Conservation (phyloP, 2,113 vertebrate genomes). For the Albula glossodonta region DNA sequence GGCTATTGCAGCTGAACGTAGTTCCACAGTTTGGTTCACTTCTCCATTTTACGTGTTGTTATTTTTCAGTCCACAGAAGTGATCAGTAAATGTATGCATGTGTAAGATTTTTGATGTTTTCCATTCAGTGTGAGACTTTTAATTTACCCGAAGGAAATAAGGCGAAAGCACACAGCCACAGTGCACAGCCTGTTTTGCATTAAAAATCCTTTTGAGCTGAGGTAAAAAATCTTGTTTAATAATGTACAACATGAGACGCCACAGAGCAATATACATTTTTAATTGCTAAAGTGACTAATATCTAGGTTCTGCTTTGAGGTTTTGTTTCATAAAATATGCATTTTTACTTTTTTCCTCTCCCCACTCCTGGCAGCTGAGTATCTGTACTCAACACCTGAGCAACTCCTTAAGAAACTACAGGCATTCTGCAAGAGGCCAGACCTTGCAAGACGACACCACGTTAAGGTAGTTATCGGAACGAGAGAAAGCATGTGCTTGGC, state of each 20-base stretch:
- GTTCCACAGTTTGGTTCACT: neutral
- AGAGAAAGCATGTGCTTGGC: slow-evolving; percentile 28
- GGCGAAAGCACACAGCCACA: slow-evolving; percentile 80
- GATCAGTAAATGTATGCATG: slow-evolving; percentile 19
- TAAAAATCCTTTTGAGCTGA: slow-evolving; percentile 96
- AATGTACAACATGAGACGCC: slow-evolving; percentile 91
- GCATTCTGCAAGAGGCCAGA: slow-evolving; percentile 79
- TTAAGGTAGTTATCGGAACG: slow-evolving; percentile 76
- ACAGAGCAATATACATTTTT: slow-evolving; percentile 99
- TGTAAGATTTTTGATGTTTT: slow-evolving; percentile 55
- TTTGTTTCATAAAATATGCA: slow-evolving; percentile 99
- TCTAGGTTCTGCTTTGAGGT: slow-evolving; percentile 98
- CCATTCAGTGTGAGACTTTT: slow-evolving; percentile 84
- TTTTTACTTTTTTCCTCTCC: slow-evolving; percentile 66
- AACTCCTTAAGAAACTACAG: slow-evolving; percentile 79
- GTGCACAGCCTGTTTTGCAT: slow-evolving; percentile 88
- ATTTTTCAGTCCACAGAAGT: neutral
- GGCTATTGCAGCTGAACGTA: neutral
- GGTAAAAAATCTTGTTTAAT: slow-evolving; percentile 93
- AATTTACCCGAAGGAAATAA: slow-evolving; percentile 87
- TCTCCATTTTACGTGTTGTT: slow-evolving; percentile 13
- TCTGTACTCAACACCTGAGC: slow-evolving; percentile 86
- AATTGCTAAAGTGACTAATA: slow-evolving; percentile 99
- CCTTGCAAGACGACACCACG: slow-evolving; percentile 76
- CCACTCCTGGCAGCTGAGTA: slow-evolving; percentile 79